Evolutionary conservation across 2,888 invertebrate genomes (phyloP).

Genomic region (Hirtodrosophila alboralis): DNA sequence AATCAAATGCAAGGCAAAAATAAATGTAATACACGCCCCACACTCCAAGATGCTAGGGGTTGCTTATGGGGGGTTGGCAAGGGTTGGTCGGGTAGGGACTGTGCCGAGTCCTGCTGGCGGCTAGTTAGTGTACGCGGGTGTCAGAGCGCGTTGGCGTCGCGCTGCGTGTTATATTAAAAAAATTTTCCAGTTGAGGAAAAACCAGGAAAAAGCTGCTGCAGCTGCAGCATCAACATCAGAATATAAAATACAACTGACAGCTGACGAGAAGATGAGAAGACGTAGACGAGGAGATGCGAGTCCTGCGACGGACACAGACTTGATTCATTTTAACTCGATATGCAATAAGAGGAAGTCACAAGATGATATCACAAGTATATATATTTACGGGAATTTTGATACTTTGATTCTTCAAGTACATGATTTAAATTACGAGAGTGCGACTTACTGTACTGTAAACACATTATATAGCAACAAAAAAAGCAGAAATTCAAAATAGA

Average conservation of each 20-base stretch:
- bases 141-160: constrained; percentile 53
- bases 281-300: constrained; percentile 5
- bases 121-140: constrained; percentile 66
- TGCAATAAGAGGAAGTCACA: constrained; percentile 17
- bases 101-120: constrained; percentile 23
- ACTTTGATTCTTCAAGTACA: no score
- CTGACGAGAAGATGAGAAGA: constrained; percentile 48
- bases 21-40: constrained; percentile 45
- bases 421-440: no score
- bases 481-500: no score
- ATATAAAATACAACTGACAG: constrained; percentile 58
- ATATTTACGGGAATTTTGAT: no score
- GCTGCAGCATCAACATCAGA: constrained; percentile 7
- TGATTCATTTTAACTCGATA: constrained; percentile 37
- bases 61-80: no score
- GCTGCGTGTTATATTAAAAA: constrained; percentile 67
- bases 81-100: background rate
- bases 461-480: no score
- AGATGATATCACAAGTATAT: no score
- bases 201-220: constrained; percentile 20
- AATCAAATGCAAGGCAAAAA: constrained; percentile 74
- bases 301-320: constrained; percentile 7
- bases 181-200: no score
- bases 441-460: no score
- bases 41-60: no score